A percentile compares a stretch with the other conserved stretches of the same genome.
These are phyloP conservation scores for Lasioglossum morio DNA, from an alignment of 2,888 invertebrate species.

Conservation along the genomic window DNA sequence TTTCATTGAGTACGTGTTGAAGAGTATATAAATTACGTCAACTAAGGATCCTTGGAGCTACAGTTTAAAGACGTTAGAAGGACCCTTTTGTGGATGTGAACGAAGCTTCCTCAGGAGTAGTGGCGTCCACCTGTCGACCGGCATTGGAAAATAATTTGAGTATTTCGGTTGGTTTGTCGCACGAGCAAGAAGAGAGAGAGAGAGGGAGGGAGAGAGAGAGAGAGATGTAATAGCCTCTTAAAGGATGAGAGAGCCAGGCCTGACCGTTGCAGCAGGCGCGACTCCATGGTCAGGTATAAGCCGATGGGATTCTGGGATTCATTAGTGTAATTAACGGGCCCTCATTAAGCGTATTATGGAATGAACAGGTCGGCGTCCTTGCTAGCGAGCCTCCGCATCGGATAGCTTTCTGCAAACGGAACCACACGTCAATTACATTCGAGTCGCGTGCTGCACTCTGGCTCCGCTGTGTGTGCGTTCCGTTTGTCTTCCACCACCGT, in stretches of 20 bases:
- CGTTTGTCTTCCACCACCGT: slow-evolving; percentile 25
- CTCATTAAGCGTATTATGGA: slow-evolving; percentile 78
- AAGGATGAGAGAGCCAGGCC: slow-evolving; percentile 38
- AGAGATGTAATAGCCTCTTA: slow-evolving; percentile 34
- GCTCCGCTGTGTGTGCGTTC: background rate
- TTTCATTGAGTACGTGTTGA: background rate
- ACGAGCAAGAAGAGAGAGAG: background rate
- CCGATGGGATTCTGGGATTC: slow-evolving; percentile 77
- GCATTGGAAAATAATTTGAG: slow-evolving; percentile 32
- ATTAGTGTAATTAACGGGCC: slow-evolving; percentile 80
- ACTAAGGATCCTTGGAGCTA: background rate
- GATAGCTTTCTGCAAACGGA: slow-evolving; percentile 70
- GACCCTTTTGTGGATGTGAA: background rate
- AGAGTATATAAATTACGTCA: background rate
- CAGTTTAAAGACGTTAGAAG: background rate
- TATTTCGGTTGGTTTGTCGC: slow-evolving; percentile 12
- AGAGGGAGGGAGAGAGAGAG: background rate
- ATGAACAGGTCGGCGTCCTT: slow-evolving; percentile 59
- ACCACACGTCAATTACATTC: slow-evolving; percentile 76
- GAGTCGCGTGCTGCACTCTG: slow-evolving; percentile 65
- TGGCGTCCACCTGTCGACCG: background rate
- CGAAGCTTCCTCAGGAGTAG: background rate
- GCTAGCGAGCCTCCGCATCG: slow-evolving; percentile 50
- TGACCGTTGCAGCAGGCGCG: slow-evolving; percentile 52
- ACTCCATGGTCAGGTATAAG: slow-evolving; percentile 62